Conservation (phyloP, 2,888 invertebrate species). For the Drosophila colorata region DNA sequence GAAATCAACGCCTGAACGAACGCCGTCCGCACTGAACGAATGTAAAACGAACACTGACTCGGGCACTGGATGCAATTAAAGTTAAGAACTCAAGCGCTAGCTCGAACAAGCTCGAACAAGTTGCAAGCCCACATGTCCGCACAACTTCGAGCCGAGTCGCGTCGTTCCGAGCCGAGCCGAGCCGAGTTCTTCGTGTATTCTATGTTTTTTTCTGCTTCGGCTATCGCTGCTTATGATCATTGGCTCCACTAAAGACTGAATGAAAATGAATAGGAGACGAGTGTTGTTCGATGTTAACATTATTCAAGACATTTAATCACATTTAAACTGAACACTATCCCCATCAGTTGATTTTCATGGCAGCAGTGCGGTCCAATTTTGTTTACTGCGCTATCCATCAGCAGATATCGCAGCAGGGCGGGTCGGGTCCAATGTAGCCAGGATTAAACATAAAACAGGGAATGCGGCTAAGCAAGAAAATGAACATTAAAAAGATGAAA, state of each 20-base stretch:
- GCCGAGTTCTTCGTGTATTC: conserved; percentile 53
- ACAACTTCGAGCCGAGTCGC: conserved; percentile 14
- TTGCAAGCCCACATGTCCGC: conserved; percentile 58
- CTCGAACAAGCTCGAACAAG: conserved; percentile 52
- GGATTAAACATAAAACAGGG: conserved; percentile 17
- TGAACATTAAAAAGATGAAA: no score
- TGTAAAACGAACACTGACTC: conserved; percentile 79
- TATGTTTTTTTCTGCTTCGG: conserved; percentile 61
- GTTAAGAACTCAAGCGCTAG: conserved; percentile 43
- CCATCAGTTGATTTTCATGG: not conserved
- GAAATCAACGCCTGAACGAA: conserved; percentile 20
- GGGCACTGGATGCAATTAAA: conserved; percentile 73
- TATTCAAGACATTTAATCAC: conserved; percentile 4
- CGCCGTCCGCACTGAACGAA: conserved; percentile 54
- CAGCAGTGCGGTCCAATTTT: not conserved
- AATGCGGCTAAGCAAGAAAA: not conserved
- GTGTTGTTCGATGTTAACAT: not conserved
- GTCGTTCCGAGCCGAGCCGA: conserved; percentile 20
- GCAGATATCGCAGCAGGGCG: conserved; percentile 1
- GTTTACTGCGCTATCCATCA: not conserved
- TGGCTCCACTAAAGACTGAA: conserved; percentile 21
- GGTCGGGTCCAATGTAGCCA: conserved; percentile 14
- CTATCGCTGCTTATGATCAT: conserved; percentile 49
- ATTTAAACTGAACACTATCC: not conserved
- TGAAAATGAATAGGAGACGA: not conserved